Conservation (phyloP, 2,113 vertebrate genomes). For the Phylloscopus trochilus region DNA sequence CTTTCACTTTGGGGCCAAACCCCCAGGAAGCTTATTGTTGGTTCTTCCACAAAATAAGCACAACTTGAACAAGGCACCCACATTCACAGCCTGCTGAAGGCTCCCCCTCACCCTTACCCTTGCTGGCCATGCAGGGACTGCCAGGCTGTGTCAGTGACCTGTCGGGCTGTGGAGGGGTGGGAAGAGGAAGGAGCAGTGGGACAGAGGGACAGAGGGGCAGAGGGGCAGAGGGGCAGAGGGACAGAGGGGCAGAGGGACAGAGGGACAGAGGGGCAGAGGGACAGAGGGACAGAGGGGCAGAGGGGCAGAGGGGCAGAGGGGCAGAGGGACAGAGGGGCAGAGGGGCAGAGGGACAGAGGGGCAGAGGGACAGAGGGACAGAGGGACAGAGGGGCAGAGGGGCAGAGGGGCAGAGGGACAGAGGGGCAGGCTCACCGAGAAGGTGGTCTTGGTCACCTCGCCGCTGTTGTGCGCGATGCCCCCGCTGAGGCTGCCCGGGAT, state of each 20-base stretch:
- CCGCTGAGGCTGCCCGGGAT: slow-evolving; percentile 91
- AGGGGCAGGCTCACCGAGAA: slow-evolving; percentile 77
- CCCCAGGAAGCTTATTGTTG: background rate
- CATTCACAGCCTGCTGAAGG: background rate
- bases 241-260: fast-evolving
- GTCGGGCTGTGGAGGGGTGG: background rate
- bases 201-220: fast-evolving
- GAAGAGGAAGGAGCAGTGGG: background rate
- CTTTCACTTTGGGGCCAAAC: background rate
- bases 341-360: background rate
- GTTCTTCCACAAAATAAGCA: background rate
- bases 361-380: fast-evolving
- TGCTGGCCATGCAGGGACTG: background rate
- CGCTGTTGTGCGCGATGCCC: slow-evolving; percentile 80
- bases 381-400: fast-evolving
- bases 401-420: fast-evolving
- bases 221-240: fast-evolving
- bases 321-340: fast-evolving
- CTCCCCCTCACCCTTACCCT: fast-evolving
- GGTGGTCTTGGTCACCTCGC: slow-evolving; percentile 81
- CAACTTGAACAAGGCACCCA: background rate
- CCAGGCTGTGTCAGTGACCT: fast-evolving
- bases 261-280: fast-evolving
- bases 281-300: fast-evolving
- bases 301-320: fast-evolving